phyloP scores from a whole-genome alignment of 2,888 invertebrate species.

The Morpho helenor region DNA sequence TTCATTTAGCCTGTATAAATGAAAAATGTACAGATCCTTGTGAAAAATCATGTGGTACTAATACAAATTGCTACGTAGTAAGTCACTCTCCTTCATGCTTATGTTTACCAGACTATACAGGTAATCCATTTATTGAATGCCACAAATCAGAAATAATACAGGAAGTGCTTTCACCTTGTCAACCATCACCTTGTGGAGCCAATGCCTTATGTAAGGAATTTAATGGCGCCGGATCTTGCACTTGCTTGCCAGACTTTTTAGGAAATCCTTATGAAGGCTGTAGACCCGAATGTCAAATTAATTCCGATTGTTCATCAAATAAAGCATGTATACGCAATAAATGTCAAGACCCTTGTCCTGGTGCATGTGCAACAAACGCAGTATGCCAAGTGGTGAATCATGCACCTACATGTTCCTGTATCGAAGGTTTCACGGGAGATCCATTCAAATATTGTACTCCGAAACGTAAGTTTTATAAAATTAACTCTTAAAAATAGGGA shows the following conservation, averaged over 20 bases:
- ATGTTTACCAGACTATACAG: constrained; percentile 83
- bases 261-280: constrained; percentile 84
- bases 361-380: constrained; percentile 87
- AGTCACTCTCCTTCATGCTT: constrained; percentile 87
- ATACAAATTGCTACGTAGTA: constrained; percentile 86
- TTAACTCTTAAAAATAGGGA: background rate
- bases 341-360: constrained; percentile 88
- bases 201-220: constrained; percentile 82
- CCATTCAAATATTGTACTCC: constrained; percentile 66
- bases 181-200: constrained; percentile 82
- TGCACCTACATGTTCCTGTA: constrained; percentile 84
- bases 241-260: constrained; percentile 82
- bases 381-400: constrained; percentile 86
- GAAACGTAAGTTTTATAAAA: constrained; percentile 46
- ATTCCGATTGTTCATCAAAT: constrained; percentile 86
- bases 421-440: constrained; percentile 82
- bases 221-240: constrained; percentile 81
- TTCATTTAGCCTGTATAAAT: constrained; percentile 85
- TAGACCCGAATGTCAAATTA: constrained; percentile 86
- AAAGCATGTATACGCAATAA: constrained; percentile 86
- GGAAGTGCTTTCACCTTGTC: constrained; percentile 75
- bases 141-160: constrained; percentile 48
- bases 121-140: constrained; percentile 88
- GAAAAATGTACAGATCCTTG: constrained; percentile 89
- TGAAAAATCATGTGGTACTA: constrained; percentile 83